Evolutionary conservation across 1,140 invertebrate genomes (phyloP).

Genomic region (Heterodera carotae): DNA sequence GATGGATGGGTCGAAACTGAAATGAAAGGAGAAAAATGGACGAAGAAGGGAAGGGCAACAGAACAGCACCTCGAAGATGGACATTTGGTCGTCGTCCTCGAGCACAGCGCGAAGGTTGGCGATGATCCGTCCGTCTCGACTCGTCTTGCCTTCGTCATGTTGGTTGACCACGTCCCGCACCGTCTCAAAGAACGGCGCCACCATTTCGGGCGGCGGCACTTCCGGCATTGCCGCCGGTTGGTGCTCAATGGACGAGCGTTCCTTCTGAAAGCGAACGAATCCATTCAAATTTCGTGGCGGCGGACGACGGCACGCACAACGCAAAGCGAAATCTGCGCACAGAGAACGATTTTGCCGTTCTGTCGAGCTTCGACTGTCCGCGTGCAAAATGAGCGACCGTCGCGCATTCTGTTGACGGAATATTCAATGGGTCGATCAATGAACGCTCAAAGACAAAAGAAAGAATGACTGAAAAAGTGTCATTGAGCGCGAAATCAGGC

Average conservation of each 20-base stretch:
- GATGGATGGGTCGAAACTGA: constrained; percentile 22
- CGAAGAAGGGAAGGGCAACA: too few relatives aligned
- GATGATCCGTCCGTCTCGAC: not conserved
- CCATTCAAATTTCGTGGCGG: not conserved
- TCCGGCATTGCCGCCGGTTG: constrained; percentile 53
- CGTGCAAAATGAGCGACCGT: constrained; percentile 60
- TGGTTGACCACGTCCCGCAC: not conserved
- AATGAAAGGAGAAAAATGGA: not conserved
- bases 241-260: constrained; percentile 48
- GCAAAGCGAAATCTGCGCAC: constrained; percentile 60
- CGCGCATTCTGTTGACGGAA: constrained; percentile 48
- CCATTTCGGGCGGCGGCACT: constrained; percentile 50
- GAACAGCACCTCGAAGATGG: constrained; percentile 9
- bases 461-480: constrained; percentile 15
- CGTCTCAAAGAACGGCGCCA: constrained; percentile 20
- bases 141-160: constrained; percentile 1
- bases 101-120: constrained; percentile 4
- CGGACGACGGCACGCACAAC: constrained; percentile 31
- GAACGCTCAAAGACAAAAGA: constrained; percentile 35
- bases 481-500: too few relatives aligned
- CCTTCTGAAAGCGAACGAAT: constrained; percentile 32
- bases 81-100: not conserved
- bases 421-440: constrained; percentile 51
- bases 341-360: constrained; percentile 56
- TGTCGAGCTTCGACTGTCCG: constrained; percentile 55